Base-by-base conservation (phyloP, 37 sponge, comb jelly and placozoan genomes). In the Diacarnus erythraeanus region DNA sequence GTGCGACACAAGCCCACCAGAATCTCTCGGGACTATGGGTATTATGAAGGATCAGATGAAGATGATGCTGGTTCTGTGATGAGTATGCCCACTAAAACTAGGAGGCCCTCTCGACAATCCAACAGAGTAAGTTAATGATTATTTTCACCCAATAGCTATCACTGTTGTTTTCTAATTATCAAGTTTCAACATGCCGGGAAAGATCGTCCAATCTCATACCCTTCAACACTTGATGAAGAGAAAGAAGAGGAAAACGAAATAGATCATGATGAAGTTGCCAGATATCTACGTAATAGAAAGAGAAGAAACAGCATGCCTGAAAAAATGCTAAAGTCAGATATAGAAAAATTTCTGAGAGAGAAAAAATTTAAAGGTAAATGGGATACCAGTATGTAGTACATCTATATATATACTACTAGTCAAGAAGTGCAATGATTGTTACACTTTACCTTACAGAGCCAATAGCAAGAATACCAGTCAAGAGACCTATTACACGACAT, bases 21-120 rank as follows among this genome's bases (percentile, higher is more conserved):
- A n/a, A 0, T 71, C 41, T 77, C 85, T 39, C 68, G 63, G 25
- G 85, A 77, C 64, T 68, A 79, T 1, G 86, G 74, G 10, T 84
- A 40, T 57, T 72, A 39, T 71, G 78, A 83, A 4, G 85, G 59
- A 33, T n/a, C n/a, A n/a, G 80, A 72, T 22, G 85, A 77, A 38
- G 85, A 83, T 66, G 85, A 85, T 61, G 57, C 66, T 15, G 10
- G 3, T 1, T 84, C 85, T 26, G 38, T 56, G 4, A 25, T 38
- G 22, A 84, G 77, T 26, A 51, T 33, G 29, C 85, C 85, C n/a
- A 38, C 79, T 30, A 64, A 51, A 57, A 54, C 3, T 5, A 25
- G 20, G n/a, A 37, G 60, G 58, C 23, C 10, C 40, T 47, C 15
- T 25, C 41, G 27, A 25, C 61, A 60, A 25, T 60, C 23, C 3